phyloP scores from a whole-genome alignment of 1,140 invertebrate genomes.

The Drosophila littoralis region DNA sequence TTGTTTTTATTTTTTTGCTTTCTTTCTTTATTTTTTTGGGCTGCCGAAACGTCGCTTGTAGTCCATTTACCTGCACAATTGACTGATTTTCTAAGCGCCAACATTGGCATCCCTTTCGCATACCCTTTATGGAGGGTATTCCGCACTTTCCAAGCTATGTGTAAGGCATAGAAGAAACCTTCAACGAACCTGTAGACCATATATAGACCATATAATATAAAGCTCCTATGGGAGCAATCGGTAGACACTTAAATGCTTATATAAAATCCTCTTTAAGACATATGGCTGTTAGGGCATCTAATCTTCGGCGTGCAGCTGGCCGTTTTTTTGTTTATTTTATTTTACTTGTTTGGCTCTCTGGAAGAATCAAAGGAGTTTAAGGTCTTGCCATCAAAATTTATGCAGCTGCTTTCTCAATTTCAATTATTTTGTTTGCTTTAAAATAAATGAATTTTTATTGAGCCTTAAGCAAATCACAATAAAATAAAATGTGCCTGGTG shows the following conservation, averaged over 20 bases:
- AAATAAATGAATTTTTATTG: background rate
- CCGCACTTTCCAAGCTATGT: no score
- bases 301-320: no score
- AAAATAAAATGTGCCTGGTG: no score
- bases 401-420: conserved; percentile 6
- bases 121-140: no score
- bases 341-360: conserved; percentile 42
- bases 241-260: no score
- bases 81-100: conserved; percentile 79
- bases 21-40: conserved; percentile 44
- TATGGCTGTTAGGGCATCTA: no score
- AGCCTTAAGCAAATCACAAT: no score
- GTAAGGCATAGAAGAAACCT: no score
- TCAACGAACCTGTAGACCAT: no score
- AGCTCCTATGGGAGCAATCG: no score
- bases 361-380: conserved; percentile 33
- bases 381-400: conserved; percentile 21
- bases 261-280: background rate
- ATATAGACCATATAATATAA: no score
- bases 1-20: background rate
- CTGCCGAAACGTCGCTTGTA: conserved; percentile 74
- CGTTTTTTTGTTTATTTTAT: background rate
- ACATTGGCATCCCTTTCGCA: conserved; percentile 9
- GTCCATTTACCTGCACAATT: conserved; percentile 84
- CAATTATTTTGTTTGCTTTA: conserved; percentile 5